Percentiles rank a stretch among this genome's conserved stretches.
phyloP scores from a whole-genome alignment of 2,113 vertebrate genomes.

The Alaudala cheleensis region DNA sequence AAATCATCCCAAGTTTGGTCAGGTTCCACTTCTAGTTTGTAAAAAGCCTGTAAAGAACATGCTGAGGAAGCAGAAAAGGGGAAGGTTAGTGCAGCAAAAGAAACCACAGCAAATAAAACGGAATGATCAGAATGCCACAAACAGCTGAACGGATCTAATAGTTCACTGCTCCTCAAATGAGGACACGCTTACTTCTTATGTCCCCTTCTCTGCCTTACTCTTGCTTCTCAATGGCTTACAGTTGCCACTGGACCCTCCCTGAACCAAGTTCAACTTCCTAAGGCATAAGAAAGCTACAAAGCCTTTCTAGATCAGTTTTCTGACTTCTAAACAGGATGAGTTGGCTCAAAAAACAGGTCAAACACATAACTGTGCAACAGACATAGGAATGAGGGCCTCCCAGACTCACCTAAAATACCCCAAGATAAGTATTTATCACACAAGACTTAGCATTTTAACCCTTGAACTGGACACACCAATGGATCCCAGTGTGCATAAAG shows the following conservation, averaged over 20 bases:
- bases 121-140: background rate
- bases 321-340: background rate
- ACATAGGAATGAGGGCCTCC: background rate
- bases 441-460: background rate
- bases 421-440: fast-evolving
- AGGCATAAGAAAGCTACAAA: background rate
- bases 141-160: background rate
- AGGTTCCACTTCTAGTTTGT: background rate
- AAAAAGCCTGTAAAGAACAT: background rate
- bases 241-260: background rate
- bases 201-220: background rate
- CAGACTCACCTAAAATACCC: background rate
- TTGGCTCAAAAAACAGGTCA: background rate
- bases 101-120: background rate
- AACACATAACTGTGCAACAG: background rate
- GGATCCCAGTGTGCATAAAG: background rate
- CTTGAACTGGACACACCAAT: background rate
- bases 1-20: background rate
- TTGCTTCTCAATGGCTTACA: background rate
- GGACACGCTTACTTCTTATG: background rate
- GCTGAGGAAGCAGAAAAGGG: background rate
- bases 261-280: background rate
- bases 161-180: background rate
- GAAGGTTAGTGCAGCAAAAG: background rate
- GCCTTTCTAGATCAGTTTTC: background rate